Evolutionary conservation across 1,140 invertebrate genomes (phyloP).

Genomic region (Charaxes varanes): DNA sequence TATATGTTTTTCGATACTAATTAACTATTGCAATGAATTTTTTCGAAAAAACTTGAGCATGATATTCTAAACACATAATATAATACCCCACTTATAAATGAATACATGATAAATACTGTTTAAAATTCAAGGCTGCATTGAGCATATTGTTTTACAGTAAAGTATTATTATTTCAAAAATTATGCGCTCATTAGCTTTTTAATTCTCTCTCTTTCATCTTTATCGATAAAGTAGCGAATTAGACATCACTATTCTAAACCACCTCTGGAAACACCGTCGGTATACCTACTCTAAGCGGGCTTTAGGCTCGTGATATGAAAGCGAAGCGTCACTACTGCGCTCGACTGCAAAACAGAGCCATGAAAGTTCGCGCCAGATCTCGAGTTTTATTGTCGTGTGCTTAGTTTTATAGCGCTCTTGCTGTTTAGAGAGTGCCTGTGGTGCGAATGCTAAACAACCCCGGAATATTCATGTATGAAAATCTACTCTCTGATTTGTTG

Average conservation of each 20-base stretch:
- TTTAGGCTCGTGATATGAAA: slow-evolving; percentile 65
- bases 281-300: slow-evolving; percentile 31
- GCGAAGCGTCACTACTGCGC: slow-evolving; percentile 53
- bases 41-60: too few relatives aligned
- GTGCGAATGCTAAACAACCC: slow-evolving; percentile 46
- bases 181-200: too few relatives aligned
- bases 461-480: slow-evolving; percentile 62
- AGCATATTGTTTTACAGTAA: too few relatives aligned
- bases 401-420: slow-evolving; percentile 66
- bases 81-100: too few relatives aligned
- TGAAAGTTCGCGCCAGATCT: slow-evolving; percentile 36
- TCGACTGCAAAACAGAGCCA: slow-evolving; percentile 31
- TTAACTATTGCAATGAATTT: too few relatives aligned
- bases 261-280: slow-evolving; percentile 21
- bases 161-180: too few relatives aligned
- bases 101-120: too few relatives aligned
- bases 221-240: slow-evolving; percentile 21
- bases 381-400: slow-evolving; percentile 61
- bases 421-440: slow-evolving; percentile 46
- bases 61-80: too few relatives aligned
- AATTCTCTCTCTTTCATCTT: too few relatives aligned
- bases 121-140: too few relatives aligned
- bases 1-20: too few relatives aligned
- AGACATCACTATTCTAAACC: slow-evolving; percentile 24
- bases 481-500: slow-evolving; percentile 28